These are phyloP conservation scores for Oryzias sinensis DNA, from an alignment of 2,797 vertebrate genomes.

Conservation along the genomic window DNA sequence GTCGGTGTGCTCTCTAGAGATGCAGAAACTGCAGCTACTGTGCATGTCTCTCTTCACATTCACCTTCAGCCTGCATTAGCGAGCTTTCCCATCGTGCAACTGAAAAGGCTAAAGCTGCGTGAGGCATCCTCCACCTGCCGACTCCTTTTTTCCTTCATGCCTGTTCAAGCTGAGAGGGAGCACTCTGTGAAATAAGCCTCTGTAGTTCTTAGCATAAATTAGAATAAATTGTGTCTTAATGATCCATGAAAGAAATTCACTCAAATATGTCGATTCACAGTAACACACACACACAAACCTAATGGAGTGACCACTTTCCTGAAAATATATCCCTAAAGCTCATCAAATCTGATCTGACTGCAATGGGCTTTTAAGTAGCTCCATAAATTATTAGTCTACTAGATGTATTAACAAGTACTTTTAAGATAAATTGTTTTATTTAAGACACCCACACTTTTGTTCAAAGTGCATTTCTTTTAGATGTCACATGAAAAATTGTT, in stretches of 20 bases:
- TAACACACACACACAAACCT: conserved; percentile 20
- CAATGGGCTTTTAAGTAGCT: conserved; percentile 11
- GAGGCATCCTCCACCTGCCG: background rate
- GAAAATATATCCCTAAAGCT: conserved; percentile 20
- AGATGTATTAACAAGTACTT: conserved; percentile 19
- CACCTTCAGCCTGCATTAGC: conserved; percentile 13
- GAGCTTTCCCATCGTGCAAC: background rate
- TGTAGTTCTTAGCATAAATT: conserved; percentile 27
- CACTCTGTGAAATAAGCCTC: conserved; percentile 16
- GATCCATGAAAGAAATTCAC: conserved; percentile 10
- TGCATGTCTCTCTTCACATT: conserved; percentile 1
- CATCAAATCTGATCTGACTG: conserved; percentile 33
- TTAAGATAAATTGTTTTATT: conserved; percentile 8
- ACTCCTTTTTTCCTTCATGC: conserved; percentile 4
- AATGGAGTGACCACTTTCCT: conserved; percentile 22
- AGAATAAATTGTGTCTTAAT: conserved; percentile 16
- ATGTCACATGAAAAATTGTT: no score
- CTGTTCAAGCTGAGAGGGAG: conserved; percentile 15
- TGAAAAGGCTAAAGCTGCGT: conserved; percentile 7
- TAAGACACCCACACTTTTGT: no score
- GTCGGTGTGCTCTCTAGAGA: background rate
- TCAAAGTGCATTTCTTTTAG: no score
- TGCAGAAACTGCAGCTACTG: background rate
- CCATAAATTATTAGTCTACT: conserved; percentile 22
- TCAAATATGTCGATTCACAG: conserved; percentile 18